Conservation (phyloP, 2,113 vertebrate genomes). For the Gambusia holbrooki region DNA sequence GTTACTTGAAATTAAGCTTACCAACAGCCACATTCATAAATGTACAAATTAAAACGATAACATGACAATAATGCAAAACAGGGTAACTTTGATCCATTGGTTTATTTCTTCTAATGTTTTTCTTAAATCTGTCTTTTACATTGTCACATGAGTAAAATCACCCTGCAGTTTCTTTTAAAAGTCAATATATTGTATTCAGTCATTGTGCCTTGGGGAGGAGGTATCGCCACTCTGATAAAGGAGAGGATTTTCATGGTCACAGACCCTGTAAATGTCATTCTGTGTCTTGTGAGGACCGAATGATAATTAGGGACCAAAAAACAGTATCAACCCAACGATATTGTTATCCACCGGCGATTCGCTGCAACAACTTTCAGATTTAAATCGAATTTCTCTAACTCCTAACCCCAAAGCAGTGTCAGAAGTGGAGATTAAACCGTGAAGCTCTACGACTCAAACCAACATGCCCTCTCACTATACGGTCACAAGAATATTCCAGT, state of each 20-base stretch:
- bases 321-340: constrained; percentile 54
- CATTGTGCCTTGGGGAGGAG: constrained; percentile 37
- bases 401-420: constrained; percentile 30
- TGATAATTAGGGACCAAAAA: constrained; percentile 31
- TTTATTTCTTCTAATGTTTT: neutral
- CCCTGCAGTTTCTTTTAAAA: constrained; percentile 38
- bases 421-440: constrained; percentile 38
- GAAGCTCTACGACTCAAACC: constrained; percentile 35
- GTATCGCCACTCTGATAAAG: constrained; percentile 45
- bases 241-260: constrained; percentile 67
- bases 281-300: constrained; percentile 38
- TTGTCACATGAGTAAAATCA: constrained; percentile 28
- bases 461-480: constrained; percentile 21
- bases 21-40: no score
- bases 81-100: neutral
- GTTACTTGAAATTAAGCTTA: no score
- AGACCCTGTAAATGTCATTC: constrained; percentile 71
- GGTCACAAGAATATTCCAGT: constrained; percentile 31
- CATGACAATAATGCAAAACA: no score
- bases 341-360: constrained; percentile 65
- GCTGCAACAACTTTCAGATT: constrained; percentile 69
- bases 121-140: neutral
- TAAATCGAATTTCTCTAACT: constrained; percentile 56
- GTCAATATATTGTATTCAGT: constrained; percentile 37
- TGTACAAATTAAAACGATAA: no score